Evolutionary conservation across 2,113 vertebrate genomes (phyloP).

Genomic region (Coracopsis vasa): DNA sequence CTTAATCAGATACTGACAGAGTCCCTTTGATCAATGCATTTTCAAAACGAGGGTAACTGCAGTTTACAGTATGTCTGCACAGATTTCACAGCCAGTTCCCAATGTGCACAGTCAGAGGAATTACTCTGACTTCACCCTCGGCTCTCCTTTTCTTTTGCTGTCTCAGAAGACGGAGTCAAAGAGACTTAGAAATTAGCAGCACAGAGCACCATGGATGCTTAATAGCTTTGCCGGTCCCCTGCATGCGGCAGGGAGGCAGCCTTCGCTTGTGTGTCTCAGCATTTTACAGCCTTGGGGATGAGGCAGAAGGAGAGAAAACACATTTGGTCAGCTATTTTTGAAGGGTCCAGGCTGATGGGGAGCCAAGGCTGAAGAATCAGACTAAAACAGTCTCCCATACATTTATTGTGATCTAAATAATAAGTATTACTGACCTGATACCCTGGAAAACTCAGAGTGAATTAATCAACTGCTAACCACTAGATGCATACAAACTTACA

Average conservation of each 20-base stretch:
- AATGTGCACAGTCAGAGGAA: conserved; percentile 32
- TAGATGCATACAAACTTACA: neutral
- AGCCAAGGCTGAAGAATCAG: neutral
- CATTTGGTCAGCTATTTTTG: conserved; percentile 8
- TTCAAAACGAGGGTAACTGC: conserved; percentile 70
- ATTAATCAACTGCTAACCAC: neutral
- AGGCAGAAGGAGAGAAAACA: conserved; percentile 32
- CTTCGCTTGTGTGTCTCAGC: neutral
- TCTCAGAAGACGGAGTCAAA: conserved; percentile 30
- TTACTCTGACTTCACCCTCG: conserved; percentile 38
- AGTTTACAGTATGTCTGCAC: conserved; percentile 61
- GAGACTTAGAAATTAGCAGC: neutral
- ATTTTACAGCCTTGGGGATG: conserved; percentile 2
- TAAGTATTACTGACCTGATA: neutral
- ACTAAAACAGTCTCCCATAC: neutral
- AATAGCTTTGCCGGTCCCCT: neutral
- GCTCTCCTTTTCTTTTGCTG: conserved; percentile 18
- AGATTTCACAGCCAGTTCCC: conserved; percentile 68
- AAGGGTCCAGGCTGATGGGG: neutral
- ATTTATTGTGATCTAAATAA: neutral
- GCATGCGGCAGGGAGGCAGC: neutral
- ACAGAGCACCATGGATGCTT: neutral
- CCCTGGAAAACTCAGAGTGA: neutral
- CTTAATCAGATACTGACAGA: conserved; percentile 84
- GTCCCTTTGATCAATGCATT: conserved; percentile 79